phyloP scores from a whole-genome alignment of 2,113 vertebrate genomes.

The Cichladusa arquata region DNA sequence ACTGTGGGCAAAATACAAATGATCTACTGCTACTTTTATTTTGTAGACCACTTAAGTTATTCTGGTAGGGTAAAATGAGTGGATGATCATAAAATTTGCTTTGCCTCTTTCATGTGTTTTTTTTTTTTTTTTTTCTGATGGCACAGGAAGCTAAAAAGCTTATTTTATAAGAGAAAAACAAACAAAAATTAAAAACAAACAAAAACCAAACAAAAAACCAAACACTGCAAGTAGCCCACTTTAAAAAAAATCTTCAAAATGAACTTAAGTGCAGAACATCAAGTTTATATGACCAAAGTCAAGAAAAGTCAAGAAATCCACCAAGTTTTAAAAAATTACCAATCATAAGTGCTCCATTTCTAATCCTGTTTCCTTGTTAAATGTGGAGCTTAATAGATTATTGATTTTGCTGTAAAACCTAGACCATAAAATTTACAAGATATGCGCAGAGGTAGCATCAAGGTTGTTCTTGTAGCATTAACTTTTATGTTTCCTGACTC shows the following conservation, averaged over 20 bases:
- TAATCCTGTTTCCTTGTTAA: not conserved
- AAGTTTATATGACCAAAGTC: not conserved
- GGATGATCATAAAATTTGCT: not conserved
- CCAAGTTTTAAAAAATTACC: not conserved
- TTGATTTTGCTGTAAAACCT: conserved; percentile 39
- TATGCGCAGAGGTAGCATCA: not conserved
- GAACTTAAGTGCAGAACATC: not conserved
- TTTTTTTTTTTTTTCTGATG: not conserved
- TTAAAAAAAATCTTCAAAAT: not conserved
- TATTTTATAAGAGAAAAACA: not conserved
- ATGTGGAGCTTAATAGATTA: conserved; percentile 51
- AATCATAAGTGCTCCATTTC: not conserved
- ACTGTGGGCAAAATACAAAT: not conserved
- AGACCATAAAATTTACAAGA: conserved; percentile 25
- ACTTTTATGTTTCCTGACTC: conserved; percentile 37
- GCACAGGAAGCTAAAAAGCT: not conserved
- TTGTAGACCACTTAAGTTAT: not conserved
- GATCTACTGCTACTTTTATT: not conserved
- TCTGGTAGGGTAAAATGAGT: not conserved
- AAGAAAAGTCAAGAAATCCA: conserved; percentile 44
- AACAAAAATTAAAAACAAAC: not conserved
- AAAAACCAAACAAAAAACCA: not conserved
- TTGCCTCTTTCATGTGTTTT: not conserved
- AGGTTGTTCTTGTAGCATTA: not conserved
- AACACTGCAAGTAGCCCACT: not conserved